These are phyloP conservation scores for Nannoperca obscura DNA, from an alignment of 2,797 vertebrate species.

Conservation along the genomic window DNA sequence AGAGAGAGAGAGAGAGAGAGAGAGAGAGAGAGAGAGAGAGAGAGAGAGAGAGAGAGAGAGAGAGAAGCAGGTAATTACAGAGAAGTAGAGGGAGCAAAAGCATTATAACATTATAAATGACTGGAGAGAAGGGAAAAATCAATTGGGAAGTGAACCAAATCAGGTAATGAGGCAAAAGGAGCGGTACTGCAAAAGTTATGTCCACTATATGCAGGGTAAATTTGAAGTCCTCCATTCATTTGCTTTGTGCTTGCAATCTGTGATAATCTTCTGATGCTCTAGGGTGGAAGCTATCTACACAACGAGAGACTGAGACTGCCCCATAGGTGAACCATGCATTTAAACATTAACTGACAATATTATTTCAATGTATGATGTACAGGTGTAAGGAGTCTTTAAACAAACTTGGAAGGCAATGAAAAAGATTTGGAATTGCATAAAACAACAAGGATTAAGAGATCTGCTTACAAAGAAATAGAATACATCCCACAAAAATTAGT, in stretches of 20 bases:
- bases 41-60: not conserved
- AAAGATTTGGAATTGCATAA: not conserved
- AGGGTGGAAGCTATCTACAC: not conserved
- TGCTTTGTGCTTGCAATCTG: not conserved
- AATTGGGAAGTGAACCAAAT: not conserved
- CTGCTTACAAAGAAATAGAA: not conserved
- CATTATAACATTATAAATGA: not conserved
- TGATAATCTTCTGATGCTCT: not conserved
- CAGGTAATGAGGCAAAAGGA: not conserved
- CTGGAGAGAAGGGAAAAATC: not conserved
- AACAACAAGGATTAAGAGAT: not conserved
- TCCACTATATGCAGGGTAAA: too few relatives aligned
- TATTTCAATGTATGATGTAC: not conserved
- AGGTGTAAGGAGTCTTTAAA: not conserved
- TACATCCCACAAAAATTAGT: not conserved
- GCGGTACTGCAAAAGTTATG: too few relatives aligned
- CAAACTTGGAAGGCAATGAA: not conserved
- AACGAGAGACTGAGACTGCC: too few relatives aligned
- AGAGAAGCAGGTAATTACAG: conserved; percentile 39
- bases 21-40: too few relatives aligned
- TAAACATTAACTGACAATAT: not conserved
- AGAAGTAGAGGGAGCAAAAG: not conserved
- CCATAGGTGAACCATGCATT: too few relatives aligned
- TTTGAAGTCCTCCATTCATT: not conserved
- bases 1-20: too few relatives aligned